Conservation (phyloP, 2,797 vertebrate species). For the Morelia viridis region DNA sequence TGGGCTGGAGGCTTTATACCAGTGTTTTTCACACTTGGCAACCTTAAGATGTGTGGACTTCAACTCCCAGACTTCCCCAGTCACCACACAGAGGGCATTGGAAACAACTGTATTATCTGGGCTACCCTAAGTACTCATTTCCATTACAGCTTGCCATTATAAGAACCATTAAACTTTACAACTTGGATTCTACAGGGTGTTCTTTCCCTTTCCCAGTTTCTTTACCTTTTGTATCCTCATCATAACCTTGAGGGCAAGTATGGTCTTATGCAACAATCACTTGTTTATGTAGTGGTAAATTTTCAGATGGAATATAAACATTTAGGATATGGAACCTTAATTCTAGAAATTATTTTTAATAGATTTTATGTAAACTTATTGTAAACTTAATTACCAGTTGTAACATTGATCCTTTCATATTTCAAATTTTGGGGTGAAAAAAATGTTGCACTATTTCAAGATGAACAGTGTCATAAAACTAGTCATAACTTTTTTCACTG, state of each 20-base stretch:
- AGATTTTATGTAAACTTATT: not conserved
- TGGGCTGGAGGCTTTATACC: not conserved
- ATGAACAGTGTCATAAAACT: not conserved
- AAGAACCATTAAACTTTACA: not conserved
- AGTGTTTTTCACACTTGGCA: not conserved
- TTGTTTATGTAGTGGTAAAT: not conserved
- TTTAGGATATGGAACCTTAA: not conserved
- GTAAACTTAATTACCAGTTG: not conserved
- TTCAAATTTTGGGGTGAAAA: not conserved
- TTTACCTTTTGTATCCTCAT: not conserved
- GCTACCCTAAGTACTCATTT: not conserved
- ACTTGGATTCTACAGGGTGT: not conserved
- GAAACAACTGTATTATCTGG: not conserved
- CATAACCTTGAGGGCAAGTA: not conserved
- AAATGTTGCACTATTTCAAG: not conserved
- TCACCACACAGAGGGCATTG: not conserved
- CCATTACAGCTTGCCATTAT: not conserved
- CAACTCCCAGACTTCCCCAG: not conserved
- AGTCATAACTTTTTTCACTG: not conserved
- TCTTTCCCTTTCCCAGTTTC: not conserved
- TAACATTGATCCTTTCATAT: not conserved
- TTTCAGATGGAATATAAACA: not conserved
- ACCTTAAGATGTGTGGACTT: not conserved
- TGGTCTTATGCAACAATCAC: not conserved
- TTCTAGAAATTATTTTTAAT: not conserved